Conservation (phyloP, 1,140 invertebrate genomes). For the Anoplolepis gracilipes region DNA sequence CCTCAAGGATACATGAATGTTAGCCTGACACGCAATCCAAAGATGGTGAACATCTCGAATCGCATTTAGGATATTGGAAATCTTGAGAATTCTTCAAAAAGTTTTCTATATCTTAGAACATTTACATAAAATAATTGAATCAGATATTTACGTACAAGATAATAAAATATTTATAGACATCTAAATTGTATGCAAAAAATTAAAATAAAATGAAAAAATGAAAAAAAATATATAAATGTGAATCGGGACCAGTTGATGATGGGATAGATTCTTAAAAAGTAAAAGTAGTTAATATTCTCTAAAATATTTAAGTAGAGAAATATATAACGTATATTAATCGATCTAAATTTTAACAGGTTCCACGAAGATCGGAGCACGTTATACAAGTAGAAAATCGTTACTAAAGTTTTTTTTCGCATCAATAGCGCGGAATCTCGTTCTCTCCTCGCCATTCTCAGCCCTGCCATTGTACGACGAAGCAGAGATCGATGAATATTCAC, state of each 20-base stretch:
- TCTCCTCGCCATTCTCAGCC: conserved; percentile 14
- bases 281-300: background rate
- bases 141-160: background rate
- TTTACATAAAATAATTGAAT: background rate
- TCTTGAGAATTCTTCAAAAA: too few relatives aligned
- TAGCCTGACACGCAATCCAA: conserved; percentile 76
- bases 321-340: background rate
- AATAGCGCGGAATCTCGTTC: conserved; percentile 48
- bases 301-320: conserved; percentile 9
- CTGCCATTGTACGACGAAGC: conserved; percentile 50
- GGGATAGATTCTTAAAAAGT: background rate
- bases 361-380: background rate
- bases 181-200: background rate
- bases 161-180: background rate
- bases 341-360: background rate
- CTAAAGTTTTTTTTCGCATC: conserved; percentile 33
- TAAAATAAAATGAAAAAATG: background rate
- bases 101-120: background rate
- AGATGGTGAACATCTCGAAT: conserved; percentile 61
- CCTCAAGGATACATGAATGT: conserved; percentile 66
- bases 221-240: background rate
- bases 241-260: background rate
- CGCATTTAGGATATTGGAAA: background rate
- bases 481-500: conserved; percentile 75
- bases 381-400: conserved; percentile 29